Base-by-base conservation (phyloP, 2,797 vertebrate species). In the Hippopotamyrus pictus region DNA sequence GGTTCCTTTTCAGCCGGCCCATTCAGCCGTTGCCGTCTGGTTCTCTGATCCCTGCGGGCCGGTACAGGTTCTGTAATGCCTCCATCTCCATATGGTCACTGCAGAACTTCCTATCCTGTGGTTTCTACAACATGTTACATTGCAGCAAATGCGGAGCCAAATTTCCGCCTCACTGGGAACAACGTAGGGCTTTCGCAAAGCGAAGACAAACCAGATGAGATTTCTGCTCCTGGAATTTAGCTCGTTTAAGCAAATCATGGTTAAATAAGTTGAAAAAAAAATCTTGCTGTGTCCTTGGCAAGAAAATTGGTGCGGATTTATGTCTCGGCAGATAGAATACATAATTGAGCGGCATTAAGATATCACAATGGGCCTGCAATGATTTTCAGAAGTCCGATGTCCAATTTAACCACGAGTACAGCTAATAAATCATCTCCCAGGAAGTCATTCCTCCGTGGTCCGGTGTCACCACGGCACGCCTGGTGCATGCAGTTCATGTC, bases 341-440 rank as follows among this genome's bases (percentile, higher is more conserved):
- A 69, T 90, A 85, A 90, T 88, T 90, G 87, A 88, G 84, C 19
- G 7, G 53, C 57, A 88, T 90, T 90, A 50, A 84, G 62, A 83
- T 87, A 88, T 88, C 73, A 90, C 37, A 41, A 2, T 48, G 41
- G 41, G 44, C 12, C 76, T 50, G 22, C 19, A 57, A 29, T 88
- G 76, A 85, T 88, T 82, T 84, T 89, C 25, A 44, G 29, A 86
- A 89, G 50, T 59, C 17, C 22, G 37, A 73, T 57, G 48, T 83
- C 44, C 53, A 62, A 33, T 88, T 89, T 79, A 69, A 29, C 7
- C n/a, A 46, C 17, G 7, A 88, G 86, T 59, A 65, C 53, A 62
- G 44, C 22, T 22, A 88, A 84, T 90, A 83, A 90, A 88, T 90
- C 89, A 59, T 57, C 51, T 14, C 37, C 11, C 5, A 53, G 69